Base-by-base conservation (phyloP, 2,888 invertebrate genomes). In the Lasioglossum oenotherae region DNA sequence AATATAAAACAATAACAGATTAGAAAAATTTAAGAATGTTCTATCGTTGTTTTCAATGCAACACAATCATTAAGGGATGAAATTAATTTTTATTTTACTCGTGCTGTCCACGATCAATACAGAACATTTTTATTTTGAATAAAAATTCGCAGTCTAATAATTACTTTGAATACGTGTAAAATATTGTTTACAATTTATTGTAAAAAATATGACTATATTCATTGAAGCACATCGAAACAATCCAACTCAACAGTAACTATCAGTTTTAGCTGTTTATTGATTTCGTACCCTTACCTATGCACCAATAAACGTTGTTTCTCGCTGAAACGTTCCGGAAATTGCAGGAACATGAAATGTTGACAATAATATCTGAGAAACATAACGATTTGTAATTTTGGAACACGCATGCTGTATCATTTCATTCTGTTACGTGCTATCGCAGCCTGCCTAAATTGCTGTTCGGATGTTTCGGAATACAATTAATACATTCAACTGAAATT, bases 401-500 rank as follows among this genome's bases (percentile, higher is more conserved):
- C 8, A 19, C 31, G 0, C 31, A 8, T 27, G 3, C 31, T 31
- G 4, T 38, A 38, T 19, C 67, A 10, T 35, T 31, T 67, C 8
- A 31, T 19, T 67, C 35, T 19, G 16, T 23, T 31, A 35, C 4
- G 3, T 38, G 35, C 23, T 38, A 69, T 69, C 4, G 35, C 38
- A 69, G 8, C 10, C 23, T 23, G 23, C 23, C 35, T 69, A 69
- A 23, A 69, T 69, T 69, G 19, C 23, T 69, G 67, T 10, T 35
- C 23, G 19, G 10, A 35, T 38, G 38, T 35, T 23, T 10, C 23
- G 10, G 23, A 4, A 38, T 38, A 69, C 67, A 23, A 38, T 69
- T 38, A 69, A 69, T 69, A 19, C 23, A 23, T 38, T 69, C 67
- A 69, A 69, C 35, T 38, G 67, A 35, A 69, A 60, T 64, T 64